Percentiles rank a stretch among this genome's conserved stretches.
Evolutionary conservation across 2,113 vertebrate species (phyloP).

Genomic region (Nematolebias whitei): DNA sequence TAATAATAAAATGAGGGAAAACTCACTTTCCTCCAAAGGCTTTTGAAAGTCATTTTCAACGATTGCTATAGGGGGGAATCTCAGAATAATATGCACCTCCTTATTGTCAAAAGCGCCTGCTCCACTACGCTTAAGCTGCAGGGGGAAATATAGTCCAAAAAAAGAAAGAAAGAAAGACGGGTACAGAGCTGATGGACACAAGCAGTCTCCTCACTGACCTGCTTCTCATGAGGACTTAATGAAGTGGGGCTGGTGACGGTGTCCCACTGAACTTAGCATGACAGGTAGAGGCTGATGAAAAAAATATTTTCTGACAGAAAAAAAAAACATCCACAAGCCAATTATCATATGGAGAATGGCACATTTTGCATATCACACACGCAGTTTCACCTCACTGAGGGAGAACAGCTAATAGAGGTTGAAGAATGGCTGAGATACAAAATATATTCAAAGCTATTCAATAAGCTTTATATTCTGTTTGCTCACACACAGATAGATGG

Average conservation of each 20-base stretch:
- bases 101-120: conserved; percentile 21
- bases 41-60: conserved; percentile 50
- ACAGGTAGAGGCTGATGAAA: conserved; percentile 68
- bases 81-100: conserved; percentile 30
- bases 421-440: conserved; percentile 48
- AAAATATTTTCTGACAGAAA: conserved; percentile 66
- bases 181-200: conserved; percentile 37
- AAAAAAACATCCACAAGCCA: conserved; percentile 63
- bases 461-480: conserved; percentile 51
- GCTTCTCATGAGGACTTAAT: conserved; percentile 66
- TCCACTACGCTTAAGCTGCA: conserved; percentile 16
- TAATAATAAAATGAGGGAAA: conserved; percentile 4
- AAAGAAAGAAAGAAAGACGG: conserved; percentile 59
- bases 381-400: conserved; percentile 24
- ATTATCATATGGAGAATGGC: conserved; percentile 52
- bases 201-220: conserved; percentile 60
- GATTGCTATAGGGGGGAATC: conserved; percentile 24
- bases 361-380: conserved; percentile 61
- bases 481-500: conserved; percentile 9
- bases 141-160: conserved; percentile 39
- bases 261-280: conserved; percentile 68
- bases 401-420: conserved; percentile 46
- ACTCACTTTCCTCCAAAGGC: conserved; percentile 11
- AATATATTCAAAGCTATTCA: conserved; percentile 64
- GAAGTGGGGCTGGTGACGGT: conserved; percentile 49